Conservation (phyloP, 2,888 invertebrate species). For the Troilus luridus region DNA sequence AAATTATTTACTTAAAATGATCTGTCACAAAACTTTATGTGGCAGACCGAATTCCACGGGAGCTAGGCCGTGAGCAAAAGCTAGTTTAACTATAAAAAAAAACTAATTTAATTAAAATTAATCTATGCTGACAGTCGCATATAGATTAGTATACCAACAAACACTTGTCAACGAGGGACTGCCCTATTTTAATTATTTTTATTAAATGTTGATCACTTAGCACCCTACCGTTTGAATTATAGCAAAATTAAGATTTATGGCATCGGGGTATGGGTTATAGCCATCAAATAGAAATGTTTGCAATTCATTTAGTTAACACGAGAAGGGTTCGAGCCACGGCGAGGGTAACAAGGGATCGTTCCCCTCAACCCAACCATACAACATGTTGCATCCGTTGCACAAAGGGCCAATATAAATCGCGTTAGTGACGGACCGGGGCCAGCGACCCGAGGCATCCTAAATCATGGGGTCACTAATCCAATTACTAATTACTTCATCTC, state of each 20-base stretch:
- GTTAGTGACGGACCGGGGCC: neutral
- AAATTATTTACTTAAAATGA: no score
- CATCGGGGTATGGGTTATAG: neutral
- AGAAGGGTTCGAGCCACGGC: neutral
- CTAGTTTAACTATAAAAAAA: no score
- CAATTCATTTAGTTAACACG: neutral
- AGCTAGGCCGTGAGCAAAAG: no score
- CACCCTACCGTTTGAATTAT: no score
- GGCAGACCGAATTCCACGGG: no score
- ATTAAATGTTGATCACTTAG: no score
- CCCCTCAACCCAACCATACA: neutral
- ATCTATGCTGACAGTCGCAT: no score
- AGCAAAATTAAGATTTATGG: neutral
- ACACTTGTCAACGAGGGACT: no score
- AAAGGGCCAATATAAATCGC: conserved; percentile 13
- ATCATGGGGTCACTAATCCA: neutral
- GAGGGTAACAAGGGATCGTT: neutral
- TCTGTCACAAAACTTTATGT: no score
- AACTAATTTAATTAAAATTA: no score
- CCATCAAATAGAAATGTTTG: neutral
- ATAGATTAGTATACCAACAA: no score
- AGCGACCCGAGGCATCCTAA: neutral
- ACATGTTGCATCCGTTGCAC: neutral
- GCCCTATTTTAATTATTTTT: no score
- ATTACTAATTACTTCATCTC: conserved; percentile 5